Base-by-base conservation (phyloP, 2,113 vertebrate species). In the Benitochromis conjunctus region DNA sequence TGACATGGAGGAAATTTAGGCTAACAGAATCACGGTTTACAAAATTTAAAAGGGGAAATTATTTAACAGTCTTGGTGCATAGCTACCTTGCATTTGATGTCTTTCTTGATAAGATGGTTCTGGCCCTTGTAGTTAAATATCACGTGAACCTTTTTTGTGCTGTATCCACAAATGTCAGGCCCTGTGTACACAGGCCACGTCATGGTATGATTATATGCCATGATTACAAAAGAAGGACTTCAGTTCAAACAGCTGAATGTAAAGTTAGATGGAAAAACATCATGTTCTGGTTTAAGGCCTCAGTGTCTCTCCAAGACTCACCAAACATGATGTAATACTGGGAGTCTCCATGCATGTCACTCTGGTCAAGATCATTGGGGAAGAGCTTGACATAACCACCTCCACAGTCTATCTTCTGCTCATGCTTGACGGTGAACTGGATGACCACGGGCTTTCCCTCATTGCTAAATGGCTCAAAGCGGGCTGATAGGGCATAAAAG, bases 141-240 rank as follows among this genome's bases (percentile, higher is more conserved):
- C 38, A 98, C 96, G 2, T 98, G 97, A 71, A 98, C 97, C 90
- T 97, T 97, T 93, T 96, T 97, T 51, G 96, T 96, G 87, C 96
- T 96, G 86, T 96, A 97, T 85, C 97, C 97, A 91, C 97, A 98
- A 74, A 98, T 98, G 89, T 98, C 97, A 7, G 97, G 97, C 24
- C 97, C 97, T 98, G 92, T 4, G 94, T 89, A 96, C 96, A 79
- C n/a, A 76, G 2, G 2, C 31, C 34, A 81, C 36, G 9, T 29
- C 11, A 54, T 18, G 24, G 4, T 9, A 21, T 66, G 62, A 66
- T 66, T 66, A 66, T 8, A 66, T 38, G 21, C 34, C 19, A 21
- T 21, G 36, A 51, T 51, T 53, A 76, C 12, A 84, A 29, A 48
- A 8, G 7, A 79, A 34, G 21, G 64, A 46, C 12, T 16, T 69